Evolutionary conservation across 37 sponge, comb jelly and placozoan species (phyloP).

Genomic region (Amphimedon queenslandica): DNA sequence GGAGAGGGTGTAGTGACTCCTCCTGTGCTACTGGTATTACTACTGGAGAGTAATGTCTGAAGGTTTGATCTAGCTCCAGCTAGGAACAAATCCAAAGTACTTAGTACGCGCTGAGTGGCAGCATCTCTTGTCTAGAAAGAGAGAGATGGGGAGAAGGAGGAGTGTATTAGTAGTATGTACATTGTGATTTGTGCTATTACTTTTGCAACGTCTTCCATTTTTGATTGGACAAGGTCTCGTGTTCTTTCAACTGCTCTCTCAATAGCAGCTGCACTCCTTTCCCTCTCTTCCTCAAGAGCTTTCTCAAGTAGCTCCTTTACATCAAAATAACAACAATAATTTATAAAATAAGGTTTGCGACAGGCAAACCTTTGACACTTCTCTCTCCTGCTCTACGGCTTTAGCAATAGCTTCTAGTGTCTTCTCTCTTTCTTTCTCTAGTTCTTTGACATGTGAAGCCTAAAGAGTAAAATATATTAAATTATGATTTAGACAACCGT

Average conservation of each 20-base stretch:
- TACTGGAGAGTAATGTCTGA: constrained; percentile 45
- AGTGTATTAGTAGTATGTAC: background rate
- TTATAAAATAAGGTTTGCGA: background rate
- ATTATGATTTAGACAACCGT: no score
- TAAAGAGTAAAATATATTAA: constrained; percentile 8
- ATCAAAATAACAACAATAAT: background rate
- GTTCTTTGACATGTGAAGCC: constrained; percentile 39
- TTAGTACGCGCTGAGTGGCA: constrained; percentile 41
- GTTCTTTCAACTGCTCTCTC: constrained; percentile 61
- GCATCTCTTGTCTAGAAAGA: constrained; percentile 28
- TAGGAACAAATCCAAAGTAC: constrained; percentile 70
- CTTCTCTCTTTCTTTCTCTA: constrained; percentile 46
- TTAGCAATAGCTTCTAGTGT: constrained; percentile 5
- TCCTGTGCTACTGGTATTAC: no score
- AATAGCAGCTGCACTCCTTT: constrained; percentile 44
- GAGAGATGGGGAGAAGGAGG: background rate
- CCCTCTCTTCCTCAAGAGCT: constrained; percentile 62
- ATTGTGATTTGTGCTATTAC: constrained; percentile 15
- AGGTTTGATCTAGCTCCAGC: constrained; percentile 67
- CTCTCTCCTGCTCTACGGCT: constrained; percentile 51
- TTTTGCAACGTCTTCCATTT: constrained; percentile 61
- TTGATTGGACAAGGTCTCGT: constrained; percentile 27
- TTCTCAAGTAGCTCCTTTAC: constrained; percentile 44
- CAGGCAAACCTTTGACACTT: constrained; percentile 39
- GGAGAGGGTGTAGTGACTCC: no score